These are phyloP conservation scores for Melipona quadrifasciata DNA, from an alignment of 1,140 invertebrate species.

Conservation along the genomic window DNA sequence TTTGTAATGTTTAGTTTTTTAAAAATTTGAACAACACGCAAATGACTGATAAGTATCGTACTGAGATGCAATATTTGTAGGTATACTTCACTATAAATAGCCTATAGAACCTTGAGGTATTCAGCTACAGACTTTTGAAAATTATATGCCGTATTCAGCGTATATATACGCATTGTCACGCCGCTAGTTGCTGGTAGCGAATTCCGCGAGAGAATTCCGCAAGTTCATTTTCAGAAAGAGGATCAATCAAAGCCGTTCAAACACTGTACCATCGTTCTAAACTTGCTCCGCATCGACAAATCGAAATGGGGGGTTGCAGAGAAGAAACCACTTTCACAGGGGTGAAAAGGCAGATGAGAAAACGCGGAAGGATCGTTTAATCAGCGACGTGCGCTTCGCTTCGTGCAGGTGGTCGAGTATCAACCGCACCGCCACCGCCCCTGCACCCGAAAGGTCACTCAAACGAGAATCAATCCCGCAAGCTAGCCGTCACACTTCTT, in stretches of 20 bases:
- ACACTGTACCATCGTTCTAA: neutral
- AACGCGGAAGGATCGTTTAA: neutral
- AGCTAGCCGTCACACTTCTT: slow-evolving; percentile 2
- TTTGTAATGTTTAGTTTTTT: no score
- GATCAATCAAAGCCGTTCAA: neutral
- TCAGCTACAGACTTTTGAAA: no score
- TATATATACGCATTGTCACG: no score
- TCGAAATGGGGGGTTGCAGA: neutral
- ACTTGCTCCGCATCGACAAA: neutral
- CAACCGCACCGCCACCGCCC: neutral
- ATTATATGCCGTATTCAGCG: no score
- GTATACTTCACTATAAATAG: no score
- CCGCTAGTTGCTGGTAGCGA: no score
- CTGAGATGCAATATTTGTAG: no score
- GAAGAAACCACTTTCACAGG: no score
- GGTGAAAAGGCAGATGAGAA: neutral
- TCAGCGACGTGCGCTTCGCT: neutral
- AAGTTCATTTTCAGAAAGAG: neutral
- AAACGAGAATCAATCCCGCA: slow-evolving; percentile 17
- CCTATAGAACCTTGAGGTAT: no score
- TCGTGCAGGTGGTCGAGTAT: neutral
- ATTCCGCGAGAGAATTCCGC: no score
- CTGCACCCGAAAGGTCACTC: neutral
- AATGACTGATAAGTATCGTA: no score
- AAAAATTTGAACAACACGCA: no score